Conservation (phyloP, 30 jellyfish, hydroid and myxozoan species). For the Rhopilema esculentum region DNA sequence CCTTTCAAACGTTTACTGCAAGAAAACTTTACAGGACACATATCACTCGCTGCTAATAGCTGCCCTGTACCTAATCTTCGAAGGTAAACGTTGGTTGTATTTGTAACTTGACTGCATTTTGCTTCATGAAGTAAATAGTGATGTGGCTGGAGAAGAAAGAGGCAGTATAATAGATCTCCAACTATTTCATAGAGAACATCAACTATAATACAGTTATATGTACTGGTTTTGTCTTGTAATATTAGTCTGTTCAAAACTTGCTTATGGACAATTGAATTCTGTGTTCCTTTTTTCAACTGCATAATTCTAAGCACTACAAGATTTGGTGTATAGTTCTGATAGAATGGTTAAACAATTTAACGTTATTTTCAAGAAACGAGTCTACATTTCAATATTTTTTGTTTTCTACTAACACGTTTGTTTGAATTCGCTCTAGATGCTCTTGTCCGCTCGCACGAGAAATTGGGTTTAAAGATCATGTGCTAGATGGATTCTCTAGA, state of each 20-base stretch:
- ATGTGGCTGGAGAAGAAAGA: too few relatives aligned
- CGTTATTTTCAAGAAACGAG: too few relatives aligned
- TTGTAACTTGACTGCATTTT: background rate
- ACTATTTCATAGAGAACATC: background rate
- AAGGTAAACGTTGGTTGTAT: constrained; percentile 52
- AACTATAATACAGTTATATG: background rate
- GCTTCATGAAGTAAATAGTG: too few relatives aligned
- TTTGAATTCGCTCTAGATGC: constrained; percentile 64
- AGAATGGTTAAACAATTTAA: too few relatives aligned
- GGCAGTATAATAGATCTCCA: too few relatives aligned
- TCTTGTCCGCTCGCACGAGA: constrained; percentile 78
- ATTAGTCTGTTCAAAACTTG: too few relatives aligned
- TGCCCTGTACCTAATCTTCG: constrained; percentile 59
- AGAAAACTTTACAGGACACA: constrained; percentile 79
- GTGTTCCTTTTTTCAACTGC: too few relatives aligned
- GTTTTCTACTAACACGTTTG: background rate
- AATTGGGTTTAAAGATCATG: constrained; percentile 79
- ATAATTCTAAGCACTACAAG: too few relatives aligned
- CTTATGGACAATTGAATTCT: too few relatives aligned
- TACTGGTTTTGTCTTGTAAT: background rate
- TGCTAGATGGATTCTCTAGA: constrained; percentile 31
- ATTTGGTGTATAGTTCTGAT: too few relatives aligned
- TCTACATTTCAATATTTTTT: too few relatives aligned
- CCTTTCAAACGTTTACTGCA: constrained; percentile 67
- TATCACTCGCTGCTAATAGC: constrained; percentile 81